Evolutionary conservation across 2,113 vertebrate species (phyloP).

Genomic region (Eublepharis macularius): DNA sequence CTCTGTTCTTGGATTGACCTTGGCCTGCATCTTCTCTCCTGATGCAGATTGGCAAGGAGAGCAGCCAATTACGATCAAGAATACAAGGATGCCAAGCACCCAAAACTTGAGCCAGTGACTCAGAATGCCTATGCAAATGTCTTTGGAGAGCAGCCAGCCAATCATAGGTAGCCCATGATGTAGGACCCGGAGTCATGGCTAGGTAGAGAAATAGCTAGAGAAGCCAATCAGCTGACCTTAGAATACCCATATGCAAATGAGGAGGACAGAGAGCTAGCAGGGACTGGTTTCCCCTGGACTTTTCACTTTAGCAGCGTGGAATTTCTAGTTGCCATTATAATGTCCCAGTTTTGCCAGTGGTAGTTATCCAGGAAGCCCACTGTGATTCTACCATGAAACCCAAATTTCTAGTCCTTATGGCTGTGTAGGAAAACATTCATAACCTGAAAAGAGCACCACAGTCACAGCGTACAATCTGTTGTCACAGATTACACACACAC

Average conservation of each 20-base stretch:
- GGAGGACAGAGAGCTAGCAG: neutral
- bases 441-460: neutral
- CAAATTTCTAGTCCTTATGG: neutral
- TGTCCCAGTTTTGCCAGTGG: neutral
- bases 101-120: neutral
- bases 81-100: neutral
- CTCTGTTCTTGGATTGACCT: slow-evolving; percentile 1
- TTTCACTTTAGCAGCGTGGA: neutral
- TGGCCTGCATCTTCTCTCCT: neutral
- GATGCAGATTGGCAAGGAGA: slow-evolving; percentile 1
- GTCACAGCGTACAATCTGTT: neutral
- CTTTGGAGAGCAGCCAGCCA: neutral
- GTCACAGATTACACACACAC: too few species aligned
- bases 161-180: too few species aligned
- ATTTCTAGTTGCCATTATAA: neutral
- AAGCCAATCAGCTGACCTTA: neutral
- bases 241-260: neutral
- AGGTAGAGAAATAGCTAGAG: neutral
- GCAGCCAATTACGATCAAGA: neutral
- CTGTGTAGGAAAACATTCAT: neutral
- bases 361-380: neutral
- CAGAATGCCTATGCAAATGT: neutral
- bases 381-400: neutral
- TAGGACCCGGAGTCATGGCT: too few species aligned
- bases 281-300: neutral